phyloP scores from a whole-genome alignment of 2,797 vertebrate genomes.

The Chaenodraco wilsoni region DNA sequence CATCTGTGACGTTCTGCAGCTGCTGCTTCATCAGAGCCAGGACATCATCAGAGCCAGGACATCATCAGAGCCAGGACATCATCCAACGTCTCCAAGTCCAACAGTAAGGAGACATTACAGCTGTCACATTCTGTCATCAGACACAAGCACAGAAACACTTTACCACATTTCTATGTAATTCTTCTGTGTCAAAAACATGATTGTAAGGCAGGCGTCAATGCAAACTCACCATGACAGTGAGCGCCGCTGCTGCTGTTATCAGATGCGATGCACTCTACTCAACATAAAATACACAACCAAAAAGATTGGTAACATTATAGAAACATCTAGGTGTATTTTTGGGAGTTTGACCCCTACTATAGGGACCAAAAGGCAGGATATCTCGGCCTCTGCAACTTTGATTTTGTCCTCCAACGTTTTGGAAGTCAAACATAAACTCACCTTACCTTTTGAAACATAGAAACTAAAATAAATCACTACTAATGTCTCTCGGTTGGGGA shows the following conservation, averaged over 20 bases:
- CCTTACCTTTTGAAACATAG: neutral
- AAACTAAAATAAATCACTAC: neutral
- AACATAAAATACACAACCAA: neutral
- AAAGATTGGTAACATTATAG: too few species aligned
- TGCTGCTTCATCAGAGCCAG: conserved; percentile 77
- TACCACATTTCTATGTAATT: neutral
- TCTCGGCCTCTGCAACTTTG: too few species aligned
- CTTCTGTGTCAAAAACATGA: neutral
- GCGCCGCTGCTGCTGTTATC: conserved; percentile 76
- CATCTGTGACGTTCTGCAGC: conserved; percentile 72
- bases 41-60: conserved; percentile 70
- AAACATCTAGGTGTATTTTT: neutral
- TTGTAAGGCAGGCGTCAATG: neutral
- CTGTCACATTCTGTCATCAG: conserved; percentile 83
- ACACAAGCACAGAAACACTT: neutral
- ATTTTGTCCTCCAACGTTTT: neutral
- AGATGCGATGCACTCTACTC: conserved; percentile 84
- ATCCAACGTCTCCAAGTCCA: conserved; percentile 77
- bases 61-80: conserved; percentile 64
- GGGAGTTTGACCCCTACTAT: neutral
- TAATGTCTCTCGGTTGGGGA: accelerated
- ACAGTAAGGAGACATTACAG: conserved; percentile 83
- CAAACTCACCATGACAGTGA: conserved; percentile 82
- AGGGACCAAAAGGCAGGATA: too few species aligned
- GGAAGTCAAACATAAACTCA: neutral